A percentile compares a stretch with the other conserved stretches of the same genome.
phyloP scores from a whole-genome alignment of 2,888 invertebrate genomes.

The Entomobrya multifasciata region DNA sequence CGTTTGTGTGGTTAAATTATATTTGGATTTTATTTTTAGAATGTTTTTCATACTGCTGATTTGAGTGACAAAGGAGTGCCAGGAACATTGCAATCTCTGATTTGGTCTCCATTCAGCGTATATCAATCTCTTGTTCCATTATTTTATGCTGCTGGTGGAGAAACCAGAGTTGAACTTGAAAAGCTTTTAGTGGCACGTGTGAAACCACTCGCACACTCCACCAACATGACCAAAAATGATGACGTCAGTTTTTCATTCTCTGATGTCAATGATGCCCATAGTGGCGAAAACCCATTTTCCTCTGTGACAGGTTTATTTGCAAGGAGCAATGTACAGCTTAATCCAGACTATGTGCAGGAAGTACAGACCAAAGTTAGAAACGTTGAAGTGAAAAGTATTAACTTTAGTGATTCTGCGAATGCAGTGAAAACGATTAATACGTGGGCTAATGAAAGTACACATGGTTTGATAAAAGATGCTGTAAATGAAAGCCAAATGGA shows the following conservation, averaged over 20 bases:
- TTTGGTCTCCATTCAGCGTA: conserved; percentile 58
- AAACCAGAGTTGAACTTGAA: conserved; percentile 14
- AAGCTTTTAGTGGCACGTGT: neutral
- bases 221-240: neutral
- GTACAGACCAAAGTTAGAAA: conserved; percentile 20
- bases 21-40: too few relatives aligned
- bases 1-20: too few relatives aligned
- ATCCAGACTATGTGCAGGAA: conserved; percentile 16
- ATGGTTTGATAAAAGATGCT: conserved; percentile 16
- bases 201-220: too few relatives aligned
- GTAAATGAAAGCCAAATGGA: conserved; percentile 27
- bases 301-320: conserved; percentile 48
- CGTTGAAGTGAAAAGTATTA: conserved; percentile 16
- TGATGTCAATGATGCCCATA: neutral
- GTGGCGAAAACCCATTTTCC: neutral
- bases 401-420: conserved; percentile 32
- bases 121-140: conserved; percentile 43
- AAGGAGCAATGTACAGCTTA: neutral
- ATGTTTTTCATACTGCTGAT: neutral
- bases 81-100: neutral
- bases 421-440: conserved; percentile 27
- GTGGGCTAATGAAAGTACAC: conserved; percentile 38
- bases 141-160: conserved; percentile 36
- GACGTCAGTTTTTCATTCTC: neutral
- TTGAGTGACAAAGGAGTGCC: neutral